Evolutionary conservation across 1,140 invertebrate species (phyloP).

Genomic region (Tachypleus tridentatus): DNA sequence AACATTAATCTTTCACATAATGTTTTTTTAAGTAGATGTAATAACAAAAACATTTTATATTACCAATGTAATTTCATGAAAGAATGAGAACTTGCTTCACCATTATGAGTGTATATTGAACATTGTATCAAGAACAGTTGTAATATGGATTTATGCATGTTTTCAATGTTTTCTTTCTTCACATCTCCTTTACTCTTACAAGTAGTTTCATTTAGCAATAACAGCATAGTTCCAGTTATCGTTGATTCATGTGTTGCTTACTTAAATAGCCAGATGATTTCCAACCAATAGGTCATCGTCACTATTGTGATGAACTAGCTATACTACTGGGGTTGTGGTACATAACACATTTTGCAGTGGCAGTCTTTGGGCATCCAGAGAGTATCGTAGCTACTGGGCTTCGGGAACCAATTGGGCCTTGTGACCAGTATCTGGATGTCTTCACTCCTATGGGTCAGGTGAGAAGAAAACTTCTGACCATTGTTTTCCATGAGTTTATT

Average conservation of each 20-base stretch:
- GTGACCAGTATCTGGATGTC: constrained; percentile 45
- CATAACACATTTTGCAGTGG: constrained; percentile 38
- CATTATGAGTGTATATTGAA: no score
- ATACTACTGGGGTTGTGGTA: constrained; percentile 37
- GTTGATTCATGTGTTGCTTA: no score
- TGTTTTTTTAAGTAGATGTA: no score
- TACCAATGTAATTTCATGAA: no score
- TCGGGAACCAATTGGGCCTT: constrained; percentile 61
- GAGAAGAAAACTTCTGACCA: constrained; percentile 10
- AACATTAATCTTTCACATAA: no score
- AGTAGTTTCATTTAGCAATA: neutral
- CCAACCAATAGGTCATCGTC: no score
- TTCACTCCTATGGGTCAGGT: constrained; percentile 53
- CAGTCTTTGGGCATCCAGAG: constrained; percentile 50
- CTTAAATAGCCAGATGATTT: no score
- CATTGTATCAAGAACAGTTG: no score
- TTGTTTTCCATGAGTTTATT: neutral
- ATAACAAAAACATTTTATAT: no score
- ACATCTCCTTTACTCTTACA: neutral
- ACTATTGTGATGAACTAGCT: constrained; percentile 24
- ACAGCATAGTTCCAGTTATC: neutral
- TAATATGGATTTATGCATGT: no score
- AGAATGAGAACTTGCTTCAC: no score
- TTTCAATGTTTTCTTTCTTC: neutral
- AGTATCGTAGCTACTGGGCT: constrained; percentile 53